Percentiles rank a stretch among this genome's conserved stretches.
Conservation (phyloP, 2,888 invertebrate genomes). For the Drosophila diplacantha region DNA sequence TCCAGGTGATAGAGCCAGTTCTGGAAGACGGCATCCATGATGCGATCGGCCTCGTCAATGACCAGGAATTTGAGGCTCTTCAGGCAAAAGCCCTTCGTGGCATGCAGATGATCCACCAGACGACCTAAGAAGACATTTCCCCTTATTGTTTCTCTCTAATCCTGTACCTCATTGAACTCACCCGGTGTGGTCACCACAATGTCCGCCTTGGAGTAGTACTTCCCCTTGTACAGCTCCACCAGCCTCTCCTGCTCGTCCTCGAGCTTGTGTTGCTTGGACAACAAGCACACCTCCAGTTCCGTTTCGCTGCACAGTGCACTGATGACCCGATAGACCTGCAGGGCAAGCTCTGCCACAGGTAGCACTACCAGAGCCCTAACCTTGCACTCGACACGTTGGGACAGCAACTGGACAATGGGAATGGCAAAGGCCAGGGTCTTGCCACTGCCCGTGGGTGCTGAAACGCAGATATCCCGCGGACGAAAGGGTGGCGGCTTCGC, state of each 20-base stretch:
- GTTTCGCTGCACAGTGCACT: constrained; percentile 83
- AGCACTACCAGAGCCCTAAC: constrained; percentile 92
- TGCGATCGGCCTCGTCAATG: constrained; percentile 98
- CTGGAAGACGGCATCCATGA: constrained; percentile 93
- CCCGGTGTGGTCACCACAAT: constrained; percentile 95
- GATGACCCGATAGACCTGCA: constrained; percentile 92
- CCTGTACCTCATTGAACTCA: constrained; percentile 1
- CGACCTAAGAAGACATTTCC: constrained; percentile 79
- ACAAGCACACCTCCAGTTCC: constrained; percentile 83
- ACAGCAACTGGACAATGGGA: constrained; percentile 88
- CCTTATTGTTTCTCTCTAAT: neutral
- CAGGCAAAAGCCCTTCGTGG: constrained; percentile 87
- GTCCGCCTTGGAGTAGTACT: constrained; percentile 81
- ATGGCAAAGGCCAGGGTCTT: constrained; percentile 96
- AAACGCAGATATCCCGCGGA: constrained; percentile 95
- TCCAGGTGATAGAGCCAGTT: constrained; percentile 93
- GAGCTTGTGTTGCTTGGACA: constrained; percentile 84
- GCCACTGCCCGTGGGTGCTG: constrained; percentile 98
- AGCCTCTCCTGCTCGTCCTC: constrained; percentile 84
- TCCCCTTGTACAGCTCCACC: constrained; percentile 79
- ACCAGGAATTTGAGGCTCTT: constrained; percentile 87
- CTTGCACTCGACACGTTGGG: constrained; percentile 81
- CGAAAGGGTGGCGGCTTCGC: constrained; percentile 81
- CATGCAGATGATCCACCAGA: constrained; percentile 92
- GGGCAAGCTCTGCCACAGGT: constrained; percentile 94